phyloP scores from a whole-genome alignment of 1,140 invertebrate species.

The Xylocopa sonorina region DNA sequence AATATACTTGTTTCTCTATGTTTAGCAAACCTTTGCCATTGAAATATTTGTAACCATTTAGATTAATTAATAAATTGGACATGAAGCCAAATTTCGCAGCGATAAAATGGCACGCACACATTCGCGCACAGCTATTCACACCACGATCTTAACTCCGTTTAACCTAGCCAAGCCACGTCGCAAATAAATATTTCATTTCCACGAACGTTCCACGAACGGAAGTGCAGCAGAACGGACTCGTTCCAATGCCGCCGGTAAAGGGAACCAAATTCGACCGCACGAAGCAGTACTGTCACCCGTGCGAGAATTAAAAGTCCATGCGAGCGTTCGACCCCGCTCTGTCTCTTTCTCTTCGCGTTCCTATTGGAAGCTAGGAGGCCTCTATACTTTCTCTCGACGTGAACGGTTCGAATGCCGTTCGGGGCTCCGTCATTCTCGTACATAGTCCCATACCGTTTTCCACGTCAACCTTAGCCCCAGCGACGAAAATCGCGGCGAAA shows the following conservation, averaged over 20 bases:
- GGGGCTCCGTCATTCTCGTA: slow-evolving; percentile 36
- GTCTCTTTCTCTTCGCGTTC: slow-evolving; percentile 73
- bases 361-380: slow-evolving; percentile 29
- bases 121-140: too few relatives aligned
- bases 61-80: too few relatives aligned
- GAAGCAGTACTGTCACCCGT: neutral
- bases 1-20: too few relatives aligned
- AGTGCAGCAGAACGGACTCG: neutral
- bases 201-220: too few relatives aligned
- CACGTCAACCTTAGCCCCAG: slow-evolving; percentile 39
- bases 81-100: too few relatives aligned
- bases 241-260: neutral
- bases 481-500: slow-evolving; percentile 38
- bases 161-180: neutral
- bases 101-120: too few relatives aligned
- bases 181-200: neutral
- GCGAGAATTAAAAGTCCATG: slow-evolving; percentile 34
- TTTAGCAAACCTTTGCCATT: too few relatives aligned
- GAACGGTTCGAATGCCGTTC: slow-evolving; percentile 61
- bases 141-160: too few relatives aligned
- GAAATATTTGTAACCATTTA: too few relatives aligned
- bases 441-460: slow-evolving; percentile 16
- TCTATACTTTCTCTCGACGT: slow-evolving; percentile 73
- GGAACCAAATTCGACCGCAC: neutral
- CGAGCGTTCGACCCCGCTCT: slow-evolving; percentile 2